These are phyloP conservation scores for Heliconius hortense DNA, from an alignment of 2,888 invertebrate species.

Conservation along the genomic window DNA sequence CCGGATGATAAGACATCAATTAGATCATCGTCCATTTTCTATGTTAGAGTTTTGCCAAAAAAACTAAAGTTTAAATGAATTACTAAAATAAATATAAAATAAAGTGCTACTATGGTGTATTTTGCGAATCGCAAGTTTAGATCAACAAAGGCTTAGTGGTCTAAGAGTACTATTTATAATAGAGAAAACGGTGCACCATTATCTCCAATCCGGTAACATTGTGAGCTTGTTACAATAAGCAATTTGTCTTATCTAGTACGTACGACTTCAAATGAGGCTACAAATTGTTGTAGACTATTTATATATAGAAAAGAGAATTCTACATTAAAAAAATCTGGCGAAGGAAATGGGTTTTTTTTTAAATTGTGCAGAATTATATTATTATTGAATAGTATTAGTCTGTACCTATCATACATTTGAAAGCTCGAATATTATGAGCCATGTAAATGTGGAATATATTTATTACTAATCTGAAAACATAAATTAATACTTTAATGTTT, in stretches of 20 bases:
- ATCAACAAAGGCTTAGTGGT: neutral
- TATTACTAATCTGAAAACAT: neutral
- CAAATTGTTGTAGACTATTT: neutral
- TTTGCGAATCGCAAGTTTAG: neutral
- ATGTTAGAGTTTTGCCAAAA: conserved; percentile 10
- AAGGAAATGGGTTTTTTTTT: neutral
- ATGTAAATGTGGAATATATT: neutral
- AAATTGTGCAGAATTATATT: neutral
- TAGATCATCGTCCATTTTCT: conserved; percentile 33
- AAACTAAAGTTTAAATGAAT: neutral
- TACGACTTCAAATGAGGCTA: neutral
- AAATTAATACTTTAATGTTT: neutral
- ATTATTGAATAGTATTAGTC: neutral
- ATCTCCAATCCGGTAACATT: conserved; percentile 18
- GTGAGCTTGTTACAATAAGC: conserved; percentile 15
- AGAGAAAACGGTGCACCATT: conserved; percentile 14
- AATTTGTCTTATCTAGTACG: conserved; percentile 13
- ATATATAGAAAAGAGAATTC: neutral
- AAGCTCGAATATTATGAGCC: neutral
- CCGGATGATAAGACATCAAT: conserved; percentile 28
- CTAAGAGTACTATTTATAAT: conserved; percentile 5
- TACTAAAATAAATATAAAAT: neutral
- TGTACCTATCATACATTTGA: neutral
- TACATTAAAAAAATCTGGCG: neutral
- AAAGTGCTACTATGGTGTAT: neutral